Conservation (phyloP, 1,140 invertebrate genomes). For the Eueides isabella region DNA sequence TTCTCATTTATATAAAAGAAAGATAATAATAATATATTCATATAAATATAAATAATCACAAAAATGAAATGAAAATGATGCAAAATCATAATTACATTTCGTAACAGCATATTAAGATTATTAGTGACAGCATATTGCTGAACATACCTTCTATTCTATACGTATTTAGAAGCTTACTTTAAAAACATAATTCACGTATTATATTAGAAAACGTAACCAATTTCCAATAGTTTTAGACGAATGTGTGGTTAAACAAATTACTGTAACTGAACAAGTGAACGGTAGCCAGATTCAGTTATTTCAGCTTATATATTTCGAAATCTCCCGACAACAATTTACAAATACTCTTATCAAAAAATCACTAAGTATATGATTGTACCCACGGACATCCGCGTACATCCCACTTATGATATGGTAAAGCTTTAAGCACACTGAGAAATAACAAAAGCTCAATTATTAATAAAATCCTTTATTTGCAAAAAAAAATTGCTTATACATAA, state of each 20-base stretch:
- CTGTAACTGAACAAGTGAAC: not conserved
- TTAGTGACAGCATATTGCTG: not conserved
- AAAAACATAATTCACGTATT: not conserved
- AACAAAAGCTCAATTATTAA: no score
- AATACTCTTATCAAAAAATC: conserved; percentile 14
- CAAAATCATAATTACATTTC: no score
- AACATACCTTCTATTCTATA: not conserved
- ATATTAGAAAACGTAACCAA: not conserved
- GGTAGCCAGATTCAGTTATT: not conserved
- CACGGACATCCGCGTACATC: conserved; percentile 59
- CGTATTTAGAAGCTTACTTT: not conserved
- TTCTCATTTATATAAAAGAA: no score
- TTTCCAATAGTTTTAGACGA: not conserved
- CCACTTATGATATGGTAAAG: conserved; percentile 48
- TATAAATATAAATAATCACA: no score
- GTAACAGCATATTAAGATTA: not conserved
- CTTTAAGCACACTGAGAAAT: conserved; percentile 3
- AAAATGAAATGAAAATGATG: no score
- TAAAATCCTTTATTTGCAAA: no score
- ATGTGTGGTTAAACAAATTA: not conserved
- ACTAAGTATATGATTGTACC: not conserved
- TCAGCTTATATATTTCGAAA: not conserved
- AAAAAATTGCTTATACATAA: not conserved
- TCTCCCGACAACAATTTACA: conserved; percentile 9
- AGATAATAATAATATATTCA: no score